A percentile compares a stretch with the other conserved stretches of the same genome.
Conservation (phyloP, 1,140 invertebrate genomes). For the Lutraria rhynchaena region DNA sequence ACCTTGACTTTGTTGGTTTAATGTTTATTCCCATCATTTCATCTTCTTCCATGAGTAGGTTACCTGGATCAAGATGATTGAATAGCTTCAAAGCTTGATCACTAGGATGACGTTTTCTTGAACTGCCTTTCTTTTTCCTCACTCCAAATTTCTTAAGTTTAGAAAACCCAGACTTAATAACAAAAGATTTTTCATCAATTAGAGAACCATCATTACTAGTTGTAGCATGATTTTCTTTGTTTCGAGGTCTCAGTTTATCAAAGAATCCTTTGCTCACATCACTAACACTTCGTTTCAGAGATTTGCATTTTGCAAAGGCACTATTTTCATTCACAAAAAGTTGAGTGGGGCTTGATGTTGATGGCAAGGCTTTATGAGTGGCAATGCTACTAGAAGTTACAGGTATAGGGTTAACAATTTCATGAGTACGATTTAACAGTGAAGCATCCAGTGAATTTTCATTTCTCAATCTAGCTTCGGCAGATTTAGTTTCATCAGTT, state of each 20-base stretch:
- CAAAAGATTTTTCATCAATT: not conserved
- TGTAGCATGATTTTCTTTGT: not conserved
- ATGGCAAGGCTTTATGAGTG: conserved; percentile 6
- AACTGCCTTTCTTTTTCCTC: conserved; percentile 19
- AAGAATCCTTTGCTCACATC: conserved; percentile 45
- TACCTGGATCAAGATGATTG: not conserved
- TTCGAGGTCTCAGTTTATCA: conserved; percentile 23
- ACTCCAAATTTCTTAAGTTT: conserved; percentile 17
- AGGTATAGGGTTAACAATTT: conserved; percentile 41
- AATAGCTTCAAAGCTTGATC: not conserved
- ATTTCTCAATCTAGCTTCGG: conserved; percentile 21
- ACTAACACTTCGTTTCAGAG: conserved; percentile 54
- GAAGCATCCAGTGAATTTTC: not conserved
- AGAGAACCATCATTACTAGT: not conserved
- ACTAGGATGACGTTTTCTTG: conserved; percentile 11
- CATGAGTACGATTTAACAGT: not conserved
- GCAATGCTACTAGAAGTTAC: conserved; percentile 3
- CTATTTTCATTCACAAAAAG: conserved; percentile 56
- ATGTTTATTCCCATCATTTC: too few species aligned
- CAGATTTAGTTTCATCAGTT: conserved; percentile 53
- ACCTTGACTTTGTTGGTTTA: too few species aligned
- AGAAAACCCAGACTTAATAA: conserved; percentile 13
- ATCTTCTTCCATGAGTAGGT: too few species aligned
- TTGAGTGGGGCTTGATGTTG: conserved; percentile 22
- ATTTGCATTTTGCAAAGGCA: conserved; percentile 57